Percentiles rank a stretch among this genome's conserved stretches.
phyloP scores from a whole-genome alignment of 2,797 vertebrate species.

The Pelodytes ibericus region DNA sequence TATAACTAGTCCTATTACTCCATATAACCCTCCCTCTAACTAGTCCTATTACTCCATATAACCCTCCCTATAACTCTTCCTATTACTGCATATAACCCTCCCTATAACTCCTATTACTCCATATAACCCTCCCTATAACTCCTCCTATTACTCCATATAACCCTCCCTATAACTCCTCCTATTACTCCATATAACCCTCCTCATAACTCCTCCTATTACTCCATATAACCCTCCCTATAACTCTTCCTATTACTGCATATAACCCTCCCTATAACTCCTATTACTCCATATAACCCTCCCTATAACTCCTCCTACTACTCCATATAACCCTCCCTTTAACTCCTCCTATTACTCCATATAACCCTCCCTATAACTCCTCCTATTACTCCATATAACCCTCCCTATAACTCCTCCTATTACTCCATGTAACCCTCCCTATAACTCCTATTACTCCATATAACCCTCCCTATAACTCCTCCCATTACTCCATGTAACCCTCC shows the following conservation, averaged over 20 bases:
- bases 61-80: no score
- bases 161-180: neutral
- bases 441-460: no score
- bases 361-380: neutral
- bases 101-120: no score
- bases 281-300: neutral
- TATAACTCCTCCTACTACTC: neutral
- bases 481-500: neutral
- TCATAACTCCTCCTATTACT: neutral
- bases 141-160: neutral
- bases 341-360: neutral
- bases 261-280: neutral
- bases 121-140: neutral
- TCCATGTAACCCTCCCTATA: no score
- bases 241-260: neutral
- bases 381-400: neutral
- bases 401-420: neutral
- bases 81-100: neutral
- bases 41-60: no score
- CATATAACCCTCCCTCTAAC: no score
- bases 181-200: neutral
- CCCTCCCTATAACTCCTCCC: neutral
- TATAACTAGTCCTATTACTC: no score
- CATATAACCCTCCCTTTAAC: no score
- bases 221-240: slow-evolving; percentile 43